Conservation (phyloP, 1,140 invertebrate genomes). For the Micrasema longulum region DNA sequence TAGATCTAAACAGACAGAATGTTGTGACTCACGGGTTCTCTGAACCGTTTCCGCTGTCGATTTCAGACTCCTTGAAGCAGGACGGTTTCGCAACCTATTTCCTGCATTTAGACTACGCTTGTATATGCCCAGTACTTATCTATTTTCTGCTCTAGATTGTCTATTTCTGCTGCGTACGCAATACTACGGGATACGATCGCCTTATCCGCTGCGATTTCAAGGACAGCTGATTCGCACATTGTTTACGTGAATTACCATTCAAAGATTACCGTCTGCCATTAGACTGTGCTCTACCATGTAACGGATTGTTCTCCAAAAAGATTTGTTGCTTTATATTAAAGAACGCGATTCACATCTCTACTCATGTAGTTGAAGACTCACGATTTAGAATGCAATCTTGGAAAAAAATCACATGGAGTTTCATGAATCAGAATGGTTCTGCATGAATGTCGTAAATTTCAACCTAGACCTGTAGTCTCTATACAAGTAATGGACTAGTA, state of each 20-base stretch:
- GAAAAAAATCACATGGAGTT: too few species aligned
- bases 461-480: too few species aligned
- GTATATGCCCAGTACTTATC: conserved; percentile 37
- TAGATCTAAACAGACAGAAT: conserved; percentile 30
- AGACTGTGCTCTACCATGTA: too few species aligned
- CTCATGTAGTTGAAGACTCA: too few species aligned
- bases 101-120: conserved; percentile 42
- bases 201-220: conserved; percentile 39
- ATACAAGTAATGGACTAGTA: too few species aligned
- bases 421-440: too few species aligned
- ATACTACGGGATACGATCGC: conserved; percentile 34
- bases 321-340: too few species aligned
- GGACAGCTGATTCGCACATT: conserved; percentile 40
- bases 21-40: conserved; percentile 40
- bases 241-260: conserved; percentile 17
- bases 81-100: conserved; percentile 45
- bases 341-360: too few species aligned
- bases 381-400: too few species aligned
- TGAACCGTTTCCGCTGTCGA: conserved; percentile 46
- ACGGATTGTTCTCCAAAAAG: too few species aligned
- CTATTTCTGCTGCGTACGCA: conserved; percentile 42
- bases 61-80: conserved; percentile 49
- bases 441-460: too few species aligned
- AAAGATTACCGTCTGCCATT: conserved; percentile 2
- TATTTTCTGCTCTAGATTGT: conserved; percentile 53